Base-by-base conservation (phyloP, 2,113 vertebrate genomes). In the Etia nguti region DNA sequence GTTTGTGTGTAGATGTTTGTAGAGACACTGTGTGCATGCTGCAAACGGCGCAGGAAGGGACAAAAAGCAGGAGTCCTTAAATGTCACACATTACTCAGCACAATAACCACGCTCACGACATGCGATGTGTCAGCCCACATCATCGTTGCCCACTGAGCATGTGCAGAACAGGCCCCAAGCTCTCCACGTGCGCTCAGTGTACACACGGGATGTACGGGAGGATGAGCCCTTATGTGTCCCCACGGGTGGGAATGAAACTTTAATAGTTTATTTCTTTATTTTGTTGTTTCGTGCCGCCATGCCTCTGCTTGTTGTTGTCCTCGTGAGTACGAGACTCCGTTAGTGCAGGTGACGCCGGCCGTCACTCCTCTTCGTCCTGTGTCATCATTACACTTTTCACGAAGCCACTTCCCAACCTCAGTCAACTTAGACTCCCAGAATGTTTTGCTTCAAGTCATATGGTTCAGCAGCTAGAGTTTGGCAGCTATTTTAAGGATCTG, bases 31-130 rank as follows among this genome's bases (percentile, higher is more conserved):
- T 75, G 85, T 79, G 65, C n/a, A 38, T 52, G 86, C 62, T 31
- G 8, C 75, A 50, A 82, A 85, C 24, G 41, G 24, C 29, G 52
- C 55, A 65, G 34, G 18, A 68, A 87, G 48, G 81, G 81, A 24
- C 9, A 12, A 55, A 54, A 82, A 90, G 79, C 88, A 65, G 62
- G 82, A 92, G 92, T 91, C 92, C 90, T 93, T 90, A 91, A 94
- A 95, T 94, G 94, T 92, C 94, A 94, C 90, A 89, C 90, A 87
- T 94, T 92, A 88, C 90, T 95, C 93, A 91, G 90, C 91, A 88
- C 81, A 85, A 90, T 92, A 93, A 88, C 82, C 86, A 86, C 34
- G 29, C 90, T 82, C 84, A 79, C 60, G 81, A 93, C 95, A 95
- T 93, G 93, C 93, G 24, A 93, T 90, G 89, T 94, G 95, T 95